Base-by-base conservation (phyloP, 2,113 vertebrate genomes). In the Agapornis roseicollis region DNA sequence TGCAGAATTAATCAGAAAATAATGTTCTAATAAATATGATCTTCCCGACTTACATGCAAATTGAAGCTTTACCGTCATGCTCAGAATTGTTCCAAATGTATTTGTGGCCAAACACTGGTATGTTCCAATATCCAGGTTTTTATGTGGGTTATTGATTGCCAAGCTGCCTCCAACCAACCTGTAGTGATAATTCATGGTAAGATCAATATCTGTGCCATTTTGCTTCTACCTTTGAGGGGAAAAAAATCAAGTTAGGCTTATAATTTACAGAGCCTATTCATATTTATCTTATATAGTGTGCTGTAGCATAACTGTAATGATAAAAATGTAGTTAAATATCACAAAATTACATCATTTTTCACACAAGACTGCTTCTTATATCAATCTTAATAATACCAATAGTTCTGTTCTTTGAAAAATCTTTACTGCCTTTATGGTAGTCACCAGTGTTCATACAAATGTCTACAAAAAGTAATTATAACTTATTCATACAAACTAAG, bases 91-190 rank as follows among this genome's bases (percentile, higher is more conserved):
- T 93, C 99, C 99, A 81, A 99, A 98, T 15, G 97, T 79, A 96
- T 99, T 99, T 95, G 98, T 98, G 95, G 98, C 98, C 78, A 99
- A 98, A 95, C 99, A 99, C 97, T 99, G 99, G 97, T 99, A 99
- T n/a, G 97, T 98, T 85, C 99, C 99, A 80, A 96, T 96, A 78
- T 99, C 98, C 87, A 98, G 98, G 66, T 97, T 98, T 70, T 98
- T 98, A 74, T 97, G 97, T 70, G 99, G 99, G 65, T 98, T 98
- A 97, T 96, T 98, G 97, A 99, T 99, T 96, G 98, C 86, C 96
- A 99, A 93, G 97, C 97, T 99, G 82, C 99, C 98, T 96, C 98
- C 98, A 17, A 98, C 96, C 85, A 99, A 97, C 94, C 97, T 99
- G 98, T 98, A 98, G 98, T 97, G 98, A 80, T 97, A 98, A 96